A percentile compares a stretch with the other conserved stretches of the same genome.
phyloP scores from a whole-genome alignment of 2,113 vertebrate species.

The rat (Rattus norvegicus) region GRCr8 NC_086020.1:251697501-251698000 shows the following conservation, averaged over 20 bases:
- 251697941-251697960: neutral
- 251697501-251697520: too few species aligned
- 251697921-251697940: neutral
- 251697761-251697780: neutral
- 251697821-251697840: neutral
- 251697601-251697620: neutral
- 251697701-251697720: neutral
- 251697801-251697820: neutral
- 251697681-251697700: neutral
- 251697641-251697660: neutral
- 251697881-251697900: neutral
- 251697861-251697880: neutral
- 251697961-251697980: neutral
- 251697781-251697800: neutral
- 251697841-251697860: neutral
- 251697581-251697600: fast-evolving
- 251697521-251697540: too few species aligned
- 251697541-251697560: too few species aligned
- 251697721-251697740: neutral
- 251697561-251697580: too few species aligned
- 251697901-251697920: neutral
- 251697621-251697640: constrained; percentile 1
- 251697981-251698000: neutral
- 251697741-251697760: too few species aligned
- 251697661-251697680: neutral